phyloP scores from a whole-genome alignment of 2,797 vertebrate species.

The Falco cherrug region DNA sequence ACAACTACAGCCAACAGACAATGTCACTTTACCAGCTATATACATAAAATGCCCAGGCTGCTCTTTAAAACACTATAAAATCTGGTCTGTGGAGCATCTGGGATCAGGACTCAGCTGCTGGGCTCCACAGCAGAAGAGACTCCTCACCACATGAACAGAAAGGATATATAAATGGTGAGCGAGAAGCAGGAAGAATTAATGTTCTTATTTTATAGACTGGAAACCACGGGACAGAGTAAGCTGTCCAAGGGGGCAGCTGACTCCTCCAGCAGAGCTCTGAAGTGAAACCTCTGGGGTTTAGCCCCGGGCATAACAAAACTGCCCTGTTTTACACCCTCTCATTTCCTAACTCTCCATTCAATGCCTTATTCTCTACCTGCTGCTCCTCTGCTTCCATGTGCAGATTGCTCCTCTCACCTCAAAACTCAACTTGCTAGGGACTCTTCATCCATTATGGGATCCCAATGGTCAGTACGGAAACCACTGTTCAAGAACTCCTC shows the following conservation, averaged over 20 bases:
- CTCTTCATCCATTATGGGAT: background rate
- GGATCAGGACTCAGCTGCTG: background rate
- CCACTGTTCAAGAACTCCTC: background rate
- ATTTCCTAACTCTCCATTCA: background rate
- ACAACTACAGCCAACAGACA: background rate
- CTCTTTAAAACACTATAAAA: conserved; percentile 11
- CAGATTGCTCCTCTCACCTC: background rate
- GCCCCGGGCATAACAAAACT: background rate
- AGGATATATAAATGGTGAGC: background rate
- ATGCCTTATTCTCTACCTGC: background rate
- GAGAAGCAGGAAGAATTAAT: background rate
- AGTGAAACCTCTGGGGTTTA: background rate
- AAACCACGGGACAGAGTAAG: background rate
- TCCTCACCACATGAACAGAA: background rate
- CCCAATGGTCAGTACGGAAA: background rate
- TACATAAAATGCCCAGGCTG: background rate
- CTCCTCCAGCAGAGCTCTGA: background rate
- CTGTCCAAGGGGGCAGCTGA: background rate
- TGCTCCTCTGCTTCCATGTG: background rate
- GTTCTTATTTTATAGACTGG: background rate
- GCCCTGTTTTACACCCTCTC: background rate
- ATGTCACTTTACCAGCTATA: background rate
- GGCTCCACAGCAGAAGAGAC: background rate
- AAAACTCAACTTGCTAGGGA: background rate
- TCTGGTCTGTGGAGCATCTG: background rate